A percentile compares a stretch with the other conserved stretches of the same genome.
Conservation (phyloP, 2,797 vertebrate genomes). For the Enteromius radiatus region DNA sequence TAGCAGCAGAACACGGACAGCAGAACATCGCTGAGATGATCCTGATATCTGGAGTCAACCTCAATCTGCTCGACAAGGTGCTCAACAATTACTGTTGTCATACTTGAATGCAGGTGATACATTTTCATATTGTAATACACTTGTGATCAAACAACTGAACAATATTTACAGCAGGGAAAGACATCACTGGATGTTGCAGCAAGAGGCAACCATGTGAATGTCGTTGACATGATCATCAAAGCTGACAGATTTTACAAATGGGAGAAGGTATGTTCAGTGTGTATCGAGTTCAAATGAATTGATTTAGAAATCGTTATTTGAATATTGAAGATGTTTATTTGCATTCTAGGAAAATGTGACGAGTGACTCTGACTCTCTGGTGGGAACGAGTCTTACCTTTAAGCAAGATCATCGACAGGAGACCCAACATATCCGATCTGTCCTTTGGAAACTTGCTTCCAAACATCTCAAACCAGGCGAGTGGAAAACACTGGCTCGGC, state of each 20-base stretch:
- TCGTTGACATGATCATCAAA: conserved; percentile 94
- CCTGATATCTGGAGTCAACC: conserved; percentile 83
- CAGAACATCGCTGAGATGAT: conserved; percentile 88
- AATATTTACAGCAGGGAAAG: conserved; percentile 84
- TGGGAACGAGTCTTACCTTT: conserved; percentile 70
- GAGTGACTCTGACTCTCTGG: conserved; percentile 69
- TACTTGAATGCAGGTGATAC: background rate
- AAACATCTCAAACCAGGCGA: conserved; percentile 81
- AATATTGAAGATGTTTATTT: background rate
- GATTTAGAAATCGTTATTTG: background rate
- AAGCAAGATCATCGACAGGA: conserved; percentile 86
- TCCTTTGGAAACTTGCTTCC: conserved; percentile 88
- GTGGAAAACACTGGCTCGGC: conserved; percentile 88
- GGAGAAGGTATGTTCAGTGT: conserved; percentile 79
- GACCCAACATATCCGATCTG: conserved; percentile 85
- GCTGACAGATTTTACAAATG: conserved; percentile 89
- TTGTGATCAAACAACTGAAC: background rate
- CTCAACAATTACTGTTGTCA: background rate
- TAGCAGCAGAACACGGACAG: conserved; percentile 83
- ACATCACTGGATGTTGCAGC: conserved; percentile 87
- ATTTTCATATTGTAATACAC: background rate
- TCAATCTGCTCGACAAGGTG: conserved; percentile 88
- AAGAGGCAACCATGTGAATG: conserved; percentile 83
- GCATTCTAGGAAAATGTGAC: conserved; percentile 46
- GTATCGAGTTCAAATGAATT: background rate